Percentiles rank a stretch among this genome's conserved stretches.
These are phyloP conservation scores for Prochilodus magdalenae DNA, from an alignment of 2,113 vertebrate genomes.

Conservation along the genomic window DNA sequence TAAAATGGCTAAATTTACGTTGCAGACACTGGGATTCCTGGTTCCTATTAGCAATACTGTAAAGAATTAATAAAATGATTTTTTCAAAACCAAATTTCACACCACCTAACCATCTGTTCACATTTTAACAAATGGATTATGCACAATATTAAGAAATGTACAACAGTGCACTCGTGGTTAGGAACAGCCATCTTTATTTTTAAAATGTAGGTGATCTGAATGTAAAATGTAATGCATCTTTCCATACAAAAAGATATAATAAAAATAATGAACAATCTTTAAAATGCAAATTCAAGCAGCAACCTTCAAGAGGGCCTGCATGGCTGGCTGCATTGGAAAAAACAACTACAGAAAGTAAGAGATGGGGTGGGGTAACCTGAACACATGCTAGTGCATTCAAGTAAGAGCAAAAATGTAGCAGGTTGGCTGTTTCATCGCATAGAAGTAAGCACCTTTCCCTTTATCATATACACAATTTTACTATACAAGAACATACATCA, in stretches of 20 bases:
- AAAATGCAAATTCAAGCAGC: constrained; percentile 54
- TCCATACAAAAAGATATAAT: constrained; percentile 73
- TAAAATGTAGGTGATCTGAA: constrained; percentile 70
- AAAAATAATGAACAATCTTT: constrained; percentile 69
- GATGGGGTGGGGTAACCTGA: not conserved
- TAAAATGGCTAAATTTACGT: no score
- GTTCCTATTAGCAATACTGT: no score
- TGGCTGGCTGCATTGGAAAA: constrained; percentile 43
- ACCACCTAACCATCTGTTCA: no score
- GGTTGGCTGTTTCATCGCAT: constrained; percentile 14
- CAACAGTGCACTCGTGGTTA: constrained; percentile 32
- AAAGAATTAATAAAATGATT: no score
- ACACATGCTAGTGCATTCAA: not conserved
- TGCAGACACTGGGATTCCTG: no score
- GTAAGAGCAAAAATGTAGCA: not conserved
- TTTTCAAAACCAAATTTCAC: no score
- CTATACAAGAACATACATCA: constrained; percentile 8
- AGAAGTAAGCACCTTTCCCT: constrained; percentile 21
- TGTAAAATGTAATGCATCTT: constrained; percentile 68
- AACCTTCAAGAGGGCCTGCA: constrained; percentile 37
- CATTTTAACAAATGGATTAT: no score
- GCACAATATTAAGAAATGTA: no score
- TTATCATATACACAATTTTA: not conserved
- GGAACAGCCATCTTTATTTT: constrained; percentile 74
- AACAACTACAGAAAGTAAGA: constrained; percentile 35